Base-by-base conservation (phyloP, 2,113 vertebrate species). In the Lophochroa leadbeateri region DNA sequence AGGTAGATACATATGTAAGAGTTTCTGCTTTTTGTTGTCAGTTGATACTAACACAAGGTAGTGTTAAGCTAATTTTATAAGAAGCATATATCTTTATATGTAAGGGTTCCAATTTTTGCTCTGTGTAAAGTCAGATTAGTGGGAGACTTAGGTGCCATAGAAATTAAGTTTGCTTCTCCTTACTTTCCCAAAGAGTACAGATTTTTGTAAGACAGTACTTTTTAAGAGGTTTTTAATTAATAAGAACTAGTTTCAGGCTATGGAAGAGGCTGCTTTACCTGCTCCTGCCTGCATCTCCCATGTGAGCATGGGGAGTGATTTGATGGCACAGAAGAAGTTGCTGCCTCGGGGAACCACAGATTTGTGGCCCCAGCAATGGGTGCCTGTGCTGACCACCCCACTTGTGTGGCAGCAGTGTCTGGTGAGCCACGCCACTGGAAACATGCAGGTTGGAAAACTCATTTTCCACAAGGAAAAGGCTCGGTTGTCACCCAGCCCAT, bases 281-380 rank as follows among this genome's bases (percentile, higher is more conserved):
- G 3, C 13, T 69, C 11, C 35, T 67, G 46, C 55, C 29, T 49
- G 17, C 3, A 0, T 39, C 43, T 61, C 33, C 19, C 0, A 0
- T 0, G 0, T 57, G 49, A 60, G 35, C 19, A 5, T 1, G 9
- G 19, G 21, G 11, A 78, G 16, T 1, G 0, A 72, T 67, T 20
- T 33, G 11, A 58, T 60, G 23, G 33, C 0, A 0, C 33, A 7
- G 57, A 69, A 60, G 24, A 43, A 90, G 43, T 13, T 43, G 44
- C 27, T 6, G 8, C 17, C 6, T 4, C 50, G 19, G 19, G 4
- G 21, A 7, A 24, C 13, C 8, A 15, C 23, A 49, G 43, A 13
- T 61, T 50, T 0, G 5, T 47, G 65, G 25, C n/a, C 29, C 17
- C 17, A n/a, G 23, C 12, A 18, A 24, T 23, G 61, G 3, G 18